These are phyloP conservation scores for Loripinus fragilis DNA, from an alignment of 2,888 invertebrate species.

Conservation along the genomic window DNA sequence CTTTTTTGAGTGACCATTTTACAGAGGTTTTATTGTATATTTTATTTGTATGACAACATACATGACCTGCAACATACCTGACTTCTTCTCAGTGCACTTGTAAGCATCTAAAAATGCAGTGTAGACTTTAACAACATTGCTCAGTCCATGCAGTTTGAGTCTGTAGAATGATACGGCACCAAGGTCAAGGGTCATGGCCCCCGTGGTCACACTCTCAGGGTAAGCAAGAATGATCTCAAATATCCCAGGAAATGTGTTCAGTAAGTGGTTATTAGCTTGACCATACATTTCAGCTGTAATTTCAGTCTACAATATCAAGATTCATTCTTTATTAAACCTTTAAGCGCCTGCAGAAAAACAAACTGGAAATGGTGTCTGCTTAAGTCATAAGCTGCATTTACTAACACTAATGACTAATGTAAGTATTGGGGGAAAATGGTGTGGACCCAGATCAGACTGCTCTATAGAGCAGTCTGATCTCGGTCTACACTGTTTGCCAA, in stretches of 20 bases:
- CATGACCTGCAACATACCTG: too few relatives aligned
- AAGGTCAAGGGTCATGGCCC: constrained; percentile 69
- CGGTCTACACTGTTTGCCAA: not conserved
- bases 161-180: constrained; percentile 72
- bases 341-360: too few relatives aligned
- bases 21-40: too few relatives aligned
- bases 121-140: constrained; percentile 69
- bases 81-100: constrained; percentile 54
- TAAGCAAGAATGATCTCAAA: constrained; percentile 72
- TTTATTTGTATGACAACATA: too few relatives aligned
- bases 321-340: too few relatives aligned
- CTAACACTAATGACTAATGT: not conserved
- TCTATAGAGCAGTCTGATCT: not conserved
- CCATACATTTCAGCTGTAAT: constrained; percentile 69
- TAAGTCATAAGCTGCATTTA: not conserved
- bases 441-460: not conserved
- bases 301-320: constrained; percentile 60
- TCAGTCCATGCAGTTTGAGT: constrained; percentile 69
- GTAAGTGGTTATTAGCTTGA: constrained; percentile 67
- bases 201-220: constrained; percentile 71
- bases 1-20: too few relatives aligned
- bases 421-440: not conserved
- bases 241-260: constrained; percentile 70
- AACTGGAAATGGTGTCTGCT: not conserved
- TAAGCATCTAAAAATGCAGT: constrained; percentile 63